Conservation (phyloP, 2,797 vertebrate genomes). For the Todus mexicanus region DNA sequence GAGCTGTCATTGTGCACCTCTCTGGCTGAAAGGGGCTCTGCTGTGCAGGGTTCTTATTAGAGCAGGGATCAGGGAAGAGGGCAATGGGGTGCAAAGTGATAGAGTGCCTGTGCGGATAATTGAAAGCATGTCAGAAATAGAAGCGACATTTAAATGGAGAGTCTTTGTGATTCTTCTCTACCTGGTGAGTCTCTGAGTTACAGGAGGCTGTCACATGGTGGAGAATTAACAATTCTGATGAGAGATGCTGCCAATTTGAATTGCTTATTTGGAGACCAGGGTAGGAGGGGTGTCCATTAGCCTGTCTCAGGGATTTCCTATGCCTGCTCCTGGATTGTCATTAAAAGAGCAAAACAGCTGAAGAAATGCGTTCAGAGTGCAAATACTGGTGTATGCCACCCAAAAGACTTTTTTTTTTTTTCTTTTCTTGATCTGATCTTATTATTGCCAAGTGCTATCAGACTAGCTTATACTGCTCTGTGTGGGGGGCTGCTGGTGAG, state of each 20-base stretch:
- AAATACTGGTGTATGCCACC: not conserved
- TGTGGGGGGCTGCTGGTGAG: not conserved
- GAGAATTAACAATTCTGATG: conserved; percentile 47
- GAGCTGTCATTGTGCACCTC: not conserved
- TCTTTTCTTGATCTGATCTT: not conserved
- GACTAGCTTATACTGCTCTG: not conserved
- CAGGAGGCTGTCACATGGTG: not conserved
- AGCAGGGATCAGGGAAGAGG: not conserved
- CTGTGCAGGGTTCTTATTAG: not conserved
- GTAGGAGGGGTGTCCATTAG: conserved; percentile 37
- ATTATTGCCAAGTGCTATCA: not conserved
- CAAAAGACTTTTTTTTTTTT: not conserved
- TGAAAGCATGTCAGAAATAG: conserved; percentile 24
- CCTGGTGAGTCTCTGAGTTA: conserved; percentile 27
- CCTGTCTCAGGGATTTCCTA: conserved; percentile 37
- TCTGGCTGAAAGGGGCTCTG: not conserved
- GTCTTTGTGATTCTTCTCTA: not conserved
- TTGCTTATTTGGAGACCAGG: conserved; percentile 32
- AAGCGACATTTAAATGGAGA: not conserved
- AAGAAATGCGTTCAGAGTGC: not conserved
- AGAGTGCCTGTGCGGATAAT: not conserved
- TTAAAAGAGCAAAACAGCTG: not conserved
- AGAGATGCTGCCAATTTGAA: not conserved
- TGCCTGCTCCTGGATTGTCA: not conserved
- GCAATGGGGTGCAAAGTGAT: not conserved